Evolutionary conservation across 35 echinoderm and acorn worm species (phyloP).

Genomic region (Eucidaris tribuloides): DNA sequence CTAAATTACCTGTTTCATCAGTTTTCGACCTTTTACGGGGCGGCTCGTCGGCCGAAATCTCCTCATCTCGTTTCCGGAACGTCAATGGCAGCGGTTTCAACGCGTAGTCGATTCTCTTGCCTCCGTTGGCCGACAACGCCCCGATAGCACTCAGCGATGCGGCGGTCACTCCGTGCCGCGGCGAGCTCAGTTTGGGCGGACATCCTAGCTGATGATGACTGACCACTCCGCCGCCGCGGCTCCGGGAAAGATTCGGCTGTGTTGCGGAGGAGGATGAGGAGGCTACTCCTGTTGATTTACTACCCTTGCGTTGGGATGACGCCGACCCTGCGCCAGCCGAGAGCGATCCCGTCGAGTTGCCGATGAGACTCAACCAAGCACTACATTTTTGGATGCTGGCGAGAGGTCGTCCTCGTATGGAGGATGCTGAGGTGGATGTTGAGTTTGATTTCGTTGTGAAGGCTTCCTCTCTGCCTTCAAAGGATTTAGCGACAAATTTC

Average conservation of each 20-base stretch:
- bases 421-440: slow-evolving; percentile 18
- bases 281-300: background rate
- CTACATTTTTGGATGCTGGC: slow-evolving; percentile 66
- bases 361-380: slow-evolving; percentile 70
- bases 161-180: background rate
- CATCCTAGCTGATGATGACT: background rate
- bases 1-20: background rate
- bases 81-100: background rate
- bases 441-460: background rate
- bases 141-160: background rate
- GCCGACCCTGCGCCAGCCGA: background rate
- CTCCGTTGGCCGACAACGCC: background rate
- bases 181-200: background rate
- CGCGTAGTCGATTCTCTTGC: background rate
- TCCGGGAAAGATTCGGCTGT: background rate
- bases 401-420: slow-evolving; percentile 40
- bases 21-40: background rate
- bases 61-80: background rate
- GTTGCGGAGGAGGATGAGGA: background rate
- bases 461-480: slow-evolving; percentile 47
- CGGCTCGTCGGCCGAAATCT: background rate
- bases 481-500: slow-evolving; percentile 87
- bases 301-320: background rate
- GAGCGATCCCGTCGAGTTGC: background rate
- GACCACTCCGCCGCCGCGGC: background rate